A percentile compares a stretch with the other conserved stretches of the same genome.
These are phyloP conservation scores for Typhlichthys subterraneus DNA, from an alignment of 2,797 vertebrate genomes.

Conservation along the genomic window DNA sequence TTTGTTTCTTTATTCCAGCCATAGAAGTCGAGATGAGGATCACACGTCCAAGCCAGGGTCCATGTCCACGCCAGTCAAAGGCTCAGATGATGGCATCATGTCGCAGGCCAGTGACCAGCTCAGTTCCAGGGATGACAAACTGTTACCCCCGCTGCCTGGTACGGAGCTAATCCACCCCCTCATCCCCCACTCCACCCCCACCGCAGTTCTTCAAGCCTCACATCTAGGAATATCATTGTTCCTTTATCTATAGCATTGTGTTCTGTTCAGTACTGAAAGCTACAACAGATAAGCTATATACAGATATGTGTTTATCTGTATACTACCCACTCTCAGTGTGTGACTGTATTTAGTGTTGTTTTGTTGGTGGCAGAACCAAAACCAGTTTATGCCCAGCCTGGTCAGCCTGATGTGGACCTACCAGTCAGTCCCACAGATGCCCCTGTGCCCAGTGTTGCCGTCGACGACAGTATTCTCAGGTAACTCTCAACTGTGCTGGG, in stretches of 20 bases:
- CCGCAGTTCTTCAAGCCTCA: background rate
- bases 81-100: slow-evolving; percentile 78
- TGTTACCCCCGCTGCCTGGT: slow-evolving; percentile 92
- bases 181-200: background rate
- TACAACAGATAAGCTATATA: background rate
- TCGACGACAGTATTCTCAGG: slow-evolving; percentile 95
- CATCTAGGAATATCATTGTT: background rate
- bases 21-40: slow-evolving; percentile 92
- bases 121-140: slow-evolving; percentile 83
- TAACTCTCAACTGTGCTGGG: slow-evolving; percentile 44
- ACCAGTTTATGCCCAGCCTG: slow-evolving; percentile 95
- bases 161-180: slow-evolving; percentile 22
- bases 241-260: background rate
- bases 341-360: slow-evolving; percentile 25
- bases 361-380: slow-evolving; percentile 85
- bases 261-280: background rate
- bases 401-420: slow-evolving; percentile 96
- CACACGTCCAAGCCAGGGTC: slow-evolving; percentile 84
- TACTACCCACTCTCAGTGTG: background rate
- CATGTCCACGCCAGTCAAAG: slow-evolving; percentile 88
- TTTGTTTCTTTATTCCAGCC: slow-evolving; percentile 67
- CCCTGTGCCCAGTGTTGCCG: slow-evolving; percentile 87
- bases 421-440: slow-evolving; percentile 96
- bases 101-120: slow-evolving; percentile 85
- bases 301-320: background rate